Evolutionary conservation across 2,113 vertebrate species (phyloP).

Genomic region (Gnathonemus echidnorhynchus): DNA sequence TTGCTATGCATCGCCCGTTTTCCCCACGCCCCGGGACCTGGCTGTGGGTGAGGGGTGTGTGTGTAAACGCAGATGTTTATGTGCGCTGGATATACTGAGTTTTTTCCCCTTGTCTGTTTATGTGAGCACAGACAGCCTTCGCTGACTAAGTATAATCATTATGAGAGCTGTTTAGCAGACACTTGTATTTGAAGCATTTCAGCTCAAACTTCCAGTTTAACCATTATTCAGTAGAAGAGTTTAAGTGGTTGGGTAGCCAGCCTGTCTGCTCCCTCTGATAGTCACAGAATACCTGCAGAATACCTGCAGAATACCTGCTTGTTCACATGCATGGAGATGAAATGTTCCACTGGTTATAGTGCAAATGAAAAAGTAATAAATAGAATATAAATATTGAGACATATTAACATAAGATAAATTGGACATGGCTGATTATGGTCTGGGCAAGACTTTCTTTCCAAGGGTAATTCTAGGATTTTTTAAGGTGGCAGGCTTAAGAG

Average conservation of each 20-base stretch:
- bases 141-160: background rate
- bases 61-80: background rate
- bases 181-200: background rate
- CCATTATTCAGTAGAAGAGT: background rate
- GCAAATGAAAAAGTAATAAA: background rate
- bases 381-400: background rate
- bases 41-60: constrained; percentile 12
- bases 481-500: background rate
- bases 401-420: background rate
- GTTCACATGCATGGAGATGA: background rate
- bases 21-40: constrained; percentile 27
- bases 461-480: background rate
- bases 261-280: background rate
- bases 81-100: background rate
- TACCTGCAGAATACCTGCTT: background rate
- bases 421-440: background rate
- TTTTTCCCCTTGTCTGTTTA: background rate
- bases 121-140: background rate
- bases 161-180: background rate
- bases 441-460: background rate
- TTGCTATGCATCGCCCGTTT: constrained; percentile 33
- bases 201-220: background rate
- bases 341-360: background rate
- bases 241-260: background rate
- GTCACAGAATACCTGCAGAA: background rate